Conservation (phyloP, 1,140 invertebrate species). For the Drosophila nannoptera region DNA sequence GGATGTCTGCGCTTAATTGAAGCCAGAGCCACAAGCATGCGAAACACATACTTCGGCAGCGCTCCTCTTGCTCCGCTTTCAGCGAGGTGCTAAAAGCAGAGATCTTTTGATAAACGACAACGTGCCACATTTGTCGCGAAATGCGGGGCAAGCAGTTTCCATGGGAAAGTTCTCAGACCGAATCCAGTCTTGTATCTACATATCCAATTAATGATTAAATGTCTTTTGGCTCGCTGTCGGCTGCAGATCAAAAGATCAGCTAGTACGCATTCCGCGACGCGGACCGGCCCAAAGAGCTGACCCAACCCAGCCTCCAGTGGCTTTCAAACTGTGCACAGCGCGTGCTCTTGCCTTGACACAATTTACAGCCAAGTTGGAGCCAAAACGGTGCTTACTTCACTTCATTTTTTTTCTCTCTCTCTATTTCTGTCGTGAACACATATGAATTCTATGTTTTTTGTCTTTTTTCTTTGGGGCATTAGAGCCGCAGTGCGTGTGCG, state of each 20-base stretch:
- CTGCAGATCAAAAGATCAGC: conserved; percentile 58
- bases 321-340: conserved; percentile 69
- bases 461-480: conserved; percentile 8
- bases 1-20: conserved; percentile 74
- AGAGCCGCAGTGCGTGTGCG: conserved; percentile 14
- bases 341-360: conserved; percentile 66
- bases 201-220: conserved; percentile 44
- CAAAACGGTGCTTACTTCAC: conserved; percentile 38
- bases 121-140: conserved; percentile 55
- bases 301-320: conserved; percentile 48
- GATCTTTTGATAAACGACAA: conserved; percentile 42
- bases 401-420: conserved; percentile 35
- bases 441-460: conserved; percentile 52
- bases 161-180: not conserved
- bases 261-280: not conserved
- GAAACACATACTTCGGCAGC: conserved; percentile 71
- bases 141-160: not conserved
- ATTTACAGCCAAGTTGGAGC: conserved; percentile 29
- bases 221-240: conserved; percentile 42
- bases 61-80: conserved; percentile 36
- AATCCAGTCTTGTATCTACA: not conserved
- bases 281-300: conserved; percentile 29
- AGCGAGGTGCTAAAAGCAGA: conserved; percentile 54
- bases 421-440: conserved; percentile 47
- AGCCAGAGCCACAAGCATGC: conserved; percentile 63